phyloP scores from a whole-genome alignment of 2,797 vertebrate species.

The Botia almorhae region DNA sequence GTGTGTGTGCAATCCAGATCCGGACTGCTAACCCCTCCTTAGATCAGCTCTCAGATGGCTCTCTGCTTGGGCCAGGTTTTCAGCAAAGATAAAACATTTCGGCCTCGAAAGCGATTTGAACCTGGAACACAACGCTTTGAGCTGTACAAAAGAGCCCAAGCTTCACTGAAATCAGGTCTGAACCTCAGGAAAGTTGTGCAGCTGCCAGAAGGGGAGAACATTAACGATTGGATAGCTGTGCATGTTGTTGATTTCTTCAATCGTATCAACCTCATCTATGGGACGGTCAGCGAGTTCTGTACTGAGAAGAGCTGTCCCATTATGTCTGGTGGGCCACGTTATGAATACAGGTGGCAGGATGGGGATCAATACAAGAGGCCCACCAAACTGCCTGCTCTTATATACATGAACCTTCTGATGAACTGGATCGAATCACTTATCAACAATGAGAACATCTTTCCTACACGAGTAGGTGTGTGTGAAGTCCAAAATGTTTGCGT shows the following conservation, averaged over 20 bases:
- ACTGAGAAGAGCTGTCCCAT: constrained; percentile 91
- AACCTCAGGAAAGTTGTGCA: constrained; percentile 94
- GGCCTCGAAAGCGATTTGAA: constrained; percentile 93
- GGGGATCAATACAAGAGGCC: constrained; percentile 92
- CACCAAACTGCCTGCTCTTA: constrained; percentile 91
- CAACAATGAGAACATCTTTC: constrained; percentile 96
- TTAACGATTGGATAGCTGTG: constrained; percentile 96
- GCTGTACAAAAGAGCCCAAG: constrained; percentile 97
- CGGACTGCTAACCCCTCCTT: neutral
- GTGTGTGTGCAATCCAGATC: neutral
- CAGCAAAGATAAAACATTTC: constrained; percentile 98
- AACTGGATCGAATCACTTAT: constrained; percentile 98
- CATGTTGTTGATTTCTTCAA: constrained; percentile 99
- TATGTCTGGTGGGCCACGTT: constrained; percentile 94
- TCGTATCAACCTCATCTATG: constrained; percentile 98
- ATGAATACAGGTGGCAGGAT: constrained; percentile 98
- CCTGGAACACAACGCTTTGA: constrained; percentile 97
- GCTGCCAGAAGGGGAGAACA: constrained; percentile 89
- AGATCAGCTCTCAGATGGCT: constrained; percentile 78
- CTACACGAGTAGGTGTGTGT: constrained; percentile 85
- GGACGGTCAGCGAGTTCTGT: constrained; percentile 96
- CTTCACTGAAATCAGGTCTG: constrained; percentile 94
- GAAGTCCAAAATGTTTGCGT: constrained; percentile 1
- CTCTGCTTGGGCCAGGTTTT: constrained; percentile 97
- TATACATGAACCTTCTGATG: constrained; percentile 98